These are phyloP conservation scores for Ornithoptera alexandrae DNA, from an alignment of 2,888 invertebrate species.

Conservation along the genomic window DNA sequence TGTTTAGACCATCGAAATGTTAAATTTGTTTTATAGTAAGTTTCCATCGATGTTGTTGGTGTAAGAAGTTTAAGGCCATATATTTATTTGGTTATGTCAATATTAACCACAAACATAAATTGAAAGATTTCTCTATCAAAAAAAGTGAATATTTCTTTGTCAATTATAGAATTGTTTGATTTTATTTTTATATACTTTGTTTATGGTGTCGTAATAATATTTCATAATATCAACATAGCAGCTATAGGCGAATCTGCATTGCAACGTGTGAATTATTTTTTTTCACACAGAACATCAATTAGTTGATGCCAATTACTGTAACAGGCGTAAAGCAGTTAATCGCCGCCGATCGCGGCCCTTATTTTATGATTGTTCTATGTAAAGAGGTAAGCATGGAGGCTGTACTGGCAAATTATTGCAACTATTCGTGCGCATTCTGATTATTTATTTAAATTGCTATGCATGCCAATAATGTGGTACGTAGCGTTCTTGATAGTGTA, in stretches of 20 bases:
- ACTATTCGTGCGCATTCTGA: neutral
- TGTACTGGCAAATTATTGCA: neutral
- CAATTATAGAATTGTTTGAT: neutral
- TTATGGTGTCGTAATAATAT: neutral
- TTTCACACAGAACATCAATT: conserved; percentile 19
- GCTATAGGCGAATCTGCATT: neutral
- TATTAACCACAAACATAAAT: too few relatives aligned
- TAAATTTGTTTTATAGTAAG: too few relatives aligned
- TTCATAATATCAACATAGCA: neutral
- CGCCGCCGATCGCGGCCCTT: conserved; percentile 14
- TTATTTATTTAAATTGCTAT: neutral
- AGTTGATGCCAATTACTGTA: conserved; percentile 11
- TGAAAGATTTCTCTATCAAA: too few relatives aligned
- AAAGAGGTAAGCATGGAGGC: neutral
- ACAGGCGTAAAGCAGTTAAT: conserved; percentile 10
- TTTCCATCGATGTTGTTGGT: too few relatives aligned
- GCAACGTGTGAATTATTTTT: conserved; percentile 11
- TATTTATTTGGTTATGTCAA: too few relatives aligned
- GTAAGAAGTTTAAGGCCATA: too few relatives aligned
- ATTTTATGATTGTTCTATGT: neutral
- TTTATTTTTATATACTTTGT: neutral
- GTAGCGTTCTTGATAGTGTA: too few relatives aligned
- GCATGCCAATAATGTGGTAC: neutral
- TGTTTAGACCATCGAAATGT: too few relatives aligned
- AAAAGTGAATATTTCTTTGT: neutral